Evolutionary conservation across 2,113 vertebrate species (phyloP).

Genomic region (Malaclemys terrapin): DNA sequence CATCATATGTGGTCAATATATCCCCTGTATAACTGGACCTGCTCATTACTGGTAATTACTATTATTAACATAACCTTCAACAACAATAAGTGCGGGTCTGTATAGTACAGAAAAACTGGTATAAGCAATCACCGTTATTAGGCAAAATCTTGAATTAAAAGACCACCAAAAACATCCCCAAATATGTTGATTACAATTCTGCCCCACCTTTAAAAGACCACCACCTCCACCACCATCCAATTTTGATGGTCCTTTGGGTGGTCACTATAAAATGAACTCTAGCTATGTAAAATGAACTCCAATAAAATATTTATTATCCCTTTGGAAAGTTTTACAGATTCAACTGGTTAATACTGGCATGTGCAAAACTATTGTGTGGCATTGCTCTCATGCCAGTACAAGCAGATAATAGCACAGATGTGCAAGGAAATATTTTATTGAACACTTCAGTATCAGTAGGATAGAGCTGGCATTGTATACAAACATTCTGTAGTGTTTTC

Average conservation of each 20-base stretch:
- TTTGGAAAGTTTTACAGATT: not conserved
- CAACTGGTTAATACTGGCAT: not conserved
- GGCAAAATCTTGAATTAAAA: not conserved
- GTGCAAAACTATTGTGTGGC: not conserved
- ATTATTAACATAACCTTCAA: not conserved
- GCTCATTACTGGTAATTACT: not conserved
- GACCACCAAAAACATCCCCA: not conserved
- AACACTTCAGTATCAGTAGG: not conserved
- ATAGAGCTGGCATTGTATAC: not conserved
- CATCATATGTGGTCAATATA: not conserved
- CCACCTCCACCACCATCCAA: not conserved
- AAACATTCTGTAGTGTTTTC: not conserved
- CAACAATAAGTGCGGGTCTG: not conserved
- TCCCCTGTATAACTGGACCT: not conserved
- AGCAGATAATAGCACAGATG: not conserved
- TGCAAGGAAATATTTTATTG: not conserved
- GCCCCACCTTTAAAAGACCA: not conserved
- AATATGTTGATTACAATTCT: not conserved
- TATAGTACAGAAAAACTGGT: not conserved
- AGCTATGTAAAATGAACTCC: no score
- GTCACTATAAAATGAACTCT: not conserved
- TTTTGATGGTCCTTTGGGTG: not conserved
- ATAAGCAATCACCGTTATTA: not conserved
- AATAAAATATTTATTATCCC: not conserved
- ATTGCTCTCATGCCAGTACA: not conserved